Conservation (phyloP, 2,888 invertebrate genomes). For the Plagiodera versicolora region DNA sequence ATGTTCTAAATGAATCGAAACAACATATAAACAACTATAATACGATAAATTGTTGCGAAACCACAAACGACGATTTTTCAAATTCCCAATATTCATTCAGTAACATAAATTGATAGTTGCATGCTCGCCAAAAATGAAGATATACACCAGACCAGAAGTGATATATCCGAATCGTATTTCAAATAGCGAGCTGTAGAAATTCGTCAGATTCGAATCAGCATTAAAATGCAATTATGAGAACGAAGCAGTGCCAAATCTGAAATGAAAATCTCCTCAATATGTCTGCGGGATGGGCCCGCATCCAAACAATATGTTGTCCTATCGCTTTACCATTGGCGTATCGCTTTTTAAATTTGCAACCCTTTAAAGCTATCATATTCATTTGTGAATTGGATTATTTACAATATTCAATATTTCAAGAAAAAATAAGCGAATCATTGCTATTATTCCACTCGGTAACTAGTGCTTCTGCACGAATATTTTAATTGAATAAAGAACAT, state of each 20-base stretch:
- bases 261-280: conserved; percentile 51
- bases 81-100: too few species aligned
- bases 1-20: too few species aligned
- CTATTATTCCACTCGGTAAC: too few species aligned
- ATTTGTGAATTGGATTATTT: too few species aligned
- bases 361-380: conserved; percentile 13
- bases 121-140: background rate
- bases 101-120: too few species aligned
- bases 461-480: too few species aligned
- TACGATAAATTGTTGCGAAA: too few species aligned
- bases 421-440: too few species aligned
- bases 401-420: too few species aligned
- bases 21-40: too few species aligned
- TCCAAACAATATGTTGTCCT: conserved; percentile 47
- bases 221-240: conserved; percentile 49
- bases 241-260: conserved; percentile 51
- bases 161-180: conserved; percentile 34
- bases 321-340: conserved; percentile 5
- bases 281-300: conserved; percentile 48
- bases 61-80: too few species aligned
- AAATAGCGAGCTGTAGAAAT: conserved; percentile 54
- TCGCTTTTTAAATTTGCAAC: background rate
- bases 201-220: conserved; percentile 55
- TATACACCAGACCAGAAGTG: conserved; percentile 12
- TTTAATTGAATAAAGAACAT: too few species aligned